Percentiles rank a stretch among this genome's conserved stretches.
phyloP scores from a whole-genome alignment of 2,113 vertebrate species.

The Ia io region DNA sequence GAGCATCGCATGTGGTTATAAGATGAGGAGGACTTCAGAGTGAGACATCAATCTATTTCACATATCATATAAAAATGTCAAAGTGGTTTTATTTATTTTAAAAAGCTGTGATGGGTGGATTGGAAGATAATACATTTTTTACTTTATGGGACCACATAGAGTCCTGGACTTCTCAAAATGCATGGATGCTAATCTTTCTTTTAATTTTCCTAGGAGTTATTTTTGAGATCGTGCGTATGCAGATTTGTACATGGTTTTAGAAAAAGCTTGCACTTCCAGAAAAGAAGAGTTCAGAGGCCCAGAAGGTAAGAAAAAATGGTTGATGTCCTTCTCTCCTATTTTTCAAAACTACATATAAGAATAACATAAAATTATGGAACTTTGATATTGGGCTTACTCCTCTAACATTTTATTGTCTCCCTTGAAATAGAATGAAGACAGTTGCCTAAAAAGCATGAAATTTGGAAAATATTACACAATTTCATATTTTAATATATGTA shows the following conservation, averaged over 20 bases:
- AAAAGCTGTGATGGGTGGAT: not conserved
- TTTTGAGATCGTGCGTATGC: slow-evolving; percentile 54
- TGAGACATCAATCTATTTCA: not conserved
- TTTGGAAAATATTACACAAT: slow-evolving; percentile 53
- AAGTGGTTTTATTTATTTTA: slow-evolving; percentile 1
- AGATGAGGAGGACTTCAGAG: slow-evolving; percentile 23
- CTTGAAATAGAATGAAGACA: slow-evolving; percentile 52
- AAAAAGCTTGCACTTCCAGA: slow-evolving; percentile 25
- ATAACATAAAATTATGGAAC: not conserved
- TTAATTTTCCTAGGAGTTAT: slow-evolving; percentile 51
- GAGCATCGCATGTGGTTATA: not conserved
- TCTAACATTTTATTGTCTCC: slow-evolving; percentile 46
- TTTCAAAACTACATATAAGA: slow-evolving; percentile 14
- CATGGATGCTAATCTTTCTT: slow-evolving; percentile 47
- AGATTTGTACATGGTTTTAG: slow-evolving; percentile 22
- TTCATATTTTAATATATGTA: slow-evolving; percentile 29
- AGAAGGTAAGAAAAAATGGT: slow-evolving; percentile 44
- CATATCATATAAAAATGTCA: not conserved
- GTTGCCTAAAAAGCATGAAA: not conserved
- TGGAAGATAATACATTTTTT: slow-evolving; percentile 7
- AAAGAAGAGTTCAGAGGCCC: not conserved
- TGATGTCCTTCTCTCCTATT: not conserved
- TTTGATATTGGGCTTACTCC: not conserved
- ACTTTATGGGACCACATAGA: slow-evolving; percentile 29
- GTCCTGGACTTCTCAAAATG: slow-evolving; percentile 44